Base-by-base conservation (phyloP, 2,797 vertebrate genomes). In the Acestrorhynchus altus region DNA sequence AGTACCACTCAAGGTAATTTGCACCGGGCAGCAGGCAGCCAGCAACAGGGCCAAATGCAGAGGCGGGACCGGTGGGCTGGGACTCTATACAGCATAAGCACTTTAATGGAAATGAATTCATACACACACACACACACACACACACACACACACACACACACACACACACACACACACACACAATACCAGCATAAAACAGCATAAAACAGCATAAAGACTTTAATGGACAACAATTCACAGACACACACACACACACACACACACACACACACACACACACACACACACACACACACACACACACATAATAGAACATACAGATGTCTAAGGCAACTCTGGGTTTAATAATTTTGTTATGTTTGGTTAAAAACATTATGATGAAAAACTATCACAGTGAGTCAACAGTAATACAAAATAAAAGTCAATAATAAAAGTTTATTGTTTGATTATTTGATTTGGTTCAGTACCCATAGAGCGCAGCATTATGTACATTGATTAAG, bases 1-100 rank as follows among this genome's bases (percentile, higher is more conserved):
- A 75, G 65, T 24, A 79, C 56, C 71, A 74, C 78, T 79, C 57
- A 54, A 12, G 20, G 57, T 74, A 74, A 79, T 69, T 69, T 74
- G 72, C 57, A 56, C 71, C 47, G 63, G 61, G 72, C 35, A 68
- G 18, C 47, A 26, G 26, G 76, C 69, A 60, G 63, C 10, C 61
- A 60, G 63, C 39, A 52, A 68, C 35, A 11, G 31, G 13, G 18
- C 63, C 26, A 52, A 66, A 28, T 10, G 28, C 57, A 57, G 42
- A 59, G 20, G 64, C 42, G 51, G 20, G 0, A n/a, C 26, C 49
- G 24, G 52, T 69, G 44, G 57, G 42, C 28, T 67, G 57, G 11
- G 22, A 51, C 35, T 52, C 44, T 8, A 54, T 68, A 46, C 28
- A 72, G 42, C 39, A 60, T 54, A 26, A 69, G 52, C 13, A 26